A percentile compares a stretch with the other conserved stretches of the same genome.
phyloP scores from a whole-genome alignment of 37 sponge, comb jelly and placozoan genomes.

The Halisarca cf. caerulea region DNA sequence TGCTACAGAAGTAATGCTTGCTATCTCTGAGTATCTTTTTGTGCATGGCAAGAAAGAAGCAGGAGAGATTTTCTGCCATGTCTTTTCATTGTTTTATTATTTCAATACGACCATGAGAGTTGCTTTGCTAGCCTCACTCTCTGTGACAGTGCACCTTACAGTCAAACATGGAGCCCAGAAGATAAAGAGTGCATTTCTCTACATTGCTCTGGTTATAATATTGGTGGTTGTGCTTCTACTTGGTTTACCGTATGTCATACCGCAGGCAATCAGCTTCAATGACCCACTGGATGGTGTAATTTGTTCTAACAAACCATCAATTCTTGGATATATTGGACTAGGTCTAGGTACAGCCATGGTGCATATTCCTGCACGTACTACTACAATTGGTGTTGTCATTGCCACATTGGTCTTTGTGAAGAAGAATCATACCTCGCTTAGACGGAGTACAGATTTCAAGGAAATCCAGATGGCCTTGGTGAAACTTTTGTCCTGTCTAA shows the following conservation, averaged over 20 bases:
- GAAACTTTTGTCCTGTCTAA: background rate
- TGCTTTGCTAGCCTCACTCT: background rate
- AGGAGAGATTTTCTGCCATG: background rate
- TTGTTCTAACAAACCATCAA: background rate
- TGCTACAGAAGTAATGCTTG: no score
- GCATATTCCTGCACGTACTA: background rate
- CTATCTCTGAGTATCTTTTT: no score
- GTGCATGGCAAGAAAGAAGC: no score
- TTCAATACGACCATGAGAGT: background rate
- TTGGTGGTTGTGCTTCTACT: background rate
- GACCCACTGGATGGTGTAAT: background rate
- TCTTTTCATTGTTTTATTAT: background rate
- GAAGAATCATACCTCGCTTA: background rate
- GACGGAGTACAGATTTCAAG: background rate
- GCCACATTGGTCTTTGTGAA: background rate
- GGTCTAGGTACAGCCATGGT: no score
- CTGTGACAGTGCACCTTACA: background rate
- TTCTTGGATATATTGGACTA: background rate
- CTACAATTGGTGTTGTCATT: background rate
- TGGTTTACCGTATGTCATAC: background rate
- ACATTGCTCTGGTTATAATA: background rate
- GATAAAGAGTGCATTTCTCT: background rate
- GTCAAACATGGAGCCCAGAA: background rate
- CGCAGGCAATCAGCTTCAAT: background rate
- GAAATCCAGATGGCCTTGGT: background rate